Evolutionary conservation across 2,113 vertebrate species (phyloP), one percentile per base, ranked within the genome.

Genomic region (Chionomys nivalis): DNA sequence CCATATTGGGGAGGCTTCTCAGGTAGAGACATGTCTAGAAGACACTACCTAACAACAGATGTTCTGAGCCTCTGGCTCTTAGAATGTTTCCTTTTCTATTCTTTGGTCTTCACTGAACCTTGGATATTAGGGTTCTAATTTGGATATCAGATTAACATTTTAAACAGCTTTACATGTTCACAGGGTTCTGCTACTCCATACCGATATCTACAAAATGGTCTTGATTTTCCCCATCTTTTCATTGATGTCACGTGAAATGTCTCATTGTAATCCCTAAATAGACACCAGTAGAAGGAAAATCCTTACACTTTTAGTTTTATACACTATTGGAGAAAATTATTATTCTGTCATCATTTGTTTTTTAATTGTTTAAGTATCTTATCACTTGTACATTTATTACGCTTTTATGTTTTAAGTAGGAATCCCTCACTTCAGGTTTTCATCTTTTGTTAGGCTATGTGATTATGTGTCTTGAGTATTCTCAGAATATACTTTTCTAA

Each of bases 371-470:
- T 82, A 89, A 8, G 8, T 89, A 36, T 55, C 5, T n/a, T 81
- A 79, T 79, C 52, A 87, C 9, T 73, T 87, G 17, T 21, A 86
- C 2, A 72, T 47, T 19, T 66, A 86, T 49, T 33, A 17, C 24
- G 58, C 72, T 55, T 91, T 89, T 77, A 31, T 63, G 33, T 76
- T 94, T 97, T 90, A 26, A 70, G 23, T 85, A 94, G 11, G 52
- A 76, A 39, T 86, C 17, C 52, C 49, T 87, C 1, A 4, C 2
- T 24, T 5, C 5, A 75, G 9, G 55, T 7, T n/a, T 42, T 61
- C 28, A 44, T 42, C 42, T 82, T 78, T 92, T 31, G 19, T 91
- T n/a, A 94, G 28, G 28, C 58, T 86, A 42, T 65, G 7, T 83
- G 21, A 2, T n/a, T 86, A 13, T 1, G 31, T 77, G 16, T 5